Conservation (phyloP, 1,140 invertebrate species). For the Drosophila asahinai region DNA sequence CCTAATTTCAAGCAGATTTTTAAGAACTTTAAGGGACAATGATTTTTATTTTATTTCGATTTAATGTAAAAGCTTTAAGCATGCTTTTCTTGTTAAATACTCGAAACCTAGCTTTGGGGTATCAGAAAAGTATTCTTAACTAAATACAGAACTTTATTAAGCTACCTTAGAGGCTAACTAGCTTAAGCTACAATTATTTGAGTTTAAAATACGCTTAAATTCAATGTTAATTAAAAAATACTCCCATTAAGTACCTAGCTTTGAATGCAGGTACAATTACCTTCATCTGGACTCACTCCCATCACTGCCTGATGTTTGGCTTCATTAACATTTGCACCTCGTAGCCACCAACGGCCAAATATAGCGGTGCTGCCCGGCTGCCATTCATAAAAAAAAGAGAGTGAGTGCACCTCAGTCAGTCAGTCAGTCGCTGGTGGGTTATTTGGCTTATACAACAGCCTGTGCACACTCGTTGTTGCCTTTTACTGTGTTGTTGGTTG, state of each 20-base stretch:
- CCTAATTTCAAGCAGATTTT: background rate
- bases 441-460: constrained; percentile 57
- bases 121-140: background rate
- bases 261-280: background rate
- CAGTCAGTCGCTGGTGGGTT: constrained; percentile 19
- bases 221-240: too few species aligned
- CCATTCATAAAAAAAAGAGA: constrained; percentile 73
- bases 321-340: constrained; percentile 80
- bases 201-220: background rate
- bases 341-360: constrained; percentile 71
- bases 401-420: constrained; percentile 30
- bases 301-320: constrained; percentile 40
- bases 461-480: constrained; percentile 25
- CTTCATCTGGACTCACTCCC: background rate
- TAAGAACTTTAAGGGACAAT: background rate
- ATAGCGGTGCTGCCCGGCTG: constrained; percentile 60
- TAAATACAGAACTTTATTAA: background rate
- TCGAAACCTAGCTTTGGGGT: background rate
- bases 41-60: background rate
- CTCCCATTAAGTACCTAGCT: background rate
- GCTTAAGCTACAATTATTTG: too few species aligned
- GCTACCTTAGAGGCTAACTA: too few species aligned
- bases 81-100: background rate
- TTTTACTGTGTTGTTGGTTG: background rate
- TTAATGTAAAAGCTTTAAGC: background rate